Conservation (phyloP, 2,113 vertebrate species). For the Bubo scandiacus region DNA sequence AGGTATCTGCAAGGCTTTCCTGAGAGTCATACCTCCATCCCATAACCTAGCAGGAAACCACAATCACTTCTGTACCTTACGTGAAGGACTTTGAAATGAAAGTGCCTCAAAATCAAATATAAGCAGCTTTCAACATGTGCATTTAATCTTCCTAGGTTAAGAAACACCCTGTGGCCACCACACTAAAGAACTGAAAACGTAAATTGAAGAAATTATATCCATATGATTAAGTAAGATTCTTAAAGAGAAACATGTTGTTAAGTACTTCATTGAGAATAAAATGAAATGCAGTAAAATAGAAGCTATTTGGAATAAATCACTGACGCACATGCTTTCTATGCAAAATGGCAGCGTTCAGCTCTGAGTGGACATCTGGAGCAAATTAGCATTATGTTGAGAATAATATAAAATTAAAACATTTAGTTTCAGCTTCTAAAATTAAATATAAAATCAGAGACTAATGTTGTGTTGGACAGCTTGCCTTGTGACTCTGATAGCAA, state of each 20-base stretch:
- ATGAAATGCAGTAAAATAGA: slow-evolving; percentile 80
- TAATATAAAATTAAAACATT: slow-evolving; percentile 80
- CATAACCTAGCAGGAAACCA: slow-evolving; percentile 76
- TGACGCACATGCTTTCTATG: slow-evolving; percentile 85
- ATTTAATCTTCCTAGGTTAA: slow-evolving; percentile 82
- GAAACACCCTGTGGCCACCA: slow-evolving; percentile 84
- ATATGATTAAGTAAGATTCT: slow-evolving; percentile 86
- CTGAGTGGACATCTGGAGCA: slow-evolving; percentile 61
- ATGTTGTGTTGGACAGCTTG: slow-evolving; percentile 47
- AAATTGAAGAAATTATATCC: slow-evolving; percentile 88
- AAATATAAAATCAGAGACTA: slow-evolving; percentile 67
- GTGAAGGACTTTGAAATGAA: slow-evolving; percentile 63
- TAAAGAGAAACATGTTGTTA: slow-evolving; percentile 82
- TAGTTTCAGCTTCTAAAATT: slow-evolving; percentile 74
- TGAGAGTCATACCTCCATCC: slow-evolving; percentile 50
- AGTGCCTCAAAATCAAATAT: slow-evolving; percentile 71
- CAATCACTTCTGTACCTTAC: slow-evolving; percentile 82
- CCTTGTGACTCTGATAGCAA: slow-evolving; percentile 49
- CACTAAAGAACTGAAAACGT: slow-evolving; percentile 81
- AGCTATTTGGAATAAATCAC: slow-evolving; percentile 86
- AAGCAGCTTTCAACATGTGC: slow-evolving; percentile 79
- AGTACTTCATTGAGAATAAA: slow-evolving; percentile 81
- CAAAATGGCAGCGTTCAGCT: slow-evolving; percentile 54
- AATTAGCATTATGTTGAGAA: slow-evolving; percentile 77
- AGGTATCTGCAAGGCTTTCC: slow-evolving; percentile 58